Evolutionary conservation across 2,113 vertebrate species (phyloP), one percentile per base, ranked within the genome.

Genomic region (Gymnogyps californianus): DNA sequence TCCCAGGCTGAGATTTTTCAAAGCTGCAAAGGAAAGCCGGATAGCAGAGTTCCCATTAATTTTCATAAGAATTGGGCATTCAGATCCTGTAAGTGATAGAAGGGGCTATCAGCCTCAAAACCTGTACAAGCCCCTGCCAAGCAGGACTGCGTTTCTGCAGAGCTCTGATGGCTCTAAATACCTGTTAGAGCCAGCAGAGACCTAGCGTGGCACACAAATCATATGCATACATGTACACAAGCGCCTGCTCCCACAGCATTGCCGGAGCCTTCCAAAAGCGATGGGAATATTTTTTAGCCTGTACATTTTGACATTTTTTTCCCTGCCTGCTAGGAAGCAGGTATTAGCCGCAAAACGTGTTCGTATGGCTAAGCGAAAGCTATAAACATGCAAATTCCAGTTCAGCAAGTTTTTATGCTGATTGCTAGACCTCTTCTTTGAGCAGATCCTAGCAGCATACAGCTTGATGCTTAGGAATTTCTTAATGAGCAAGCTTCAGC

Each of bases 171-270:
- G 57, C 71, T 78, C 66, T 29, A n/a, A 38, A 16, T 4, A 76
- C 59, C 81, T 8, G 49, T 36, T 10, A 46, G 77, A 62, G 32
- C 65, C 69, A 36, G 80, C 51, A 25, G 54, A 87, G 80, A 16
- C 26, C 49, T 31, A 3, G 11, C 2, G 4, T 12, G 44, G 28
- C 64, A 38, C 52, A 25, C 34, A 54, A 54, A 16, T 64, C 29
- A 0, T 8, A 3, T 12, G 47, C n/a, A 29, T 5, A 18, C 28
- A 11, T 0, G 1, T 6, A 17, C 69, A 7, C 59, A 16, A 13
- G 13, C 3, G 1, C 46, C 81, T 34, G 38, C 72, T 49, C 78
- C 7, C 3, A 7, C 54, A 28, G 42, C 16, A 1, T 29, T 18
- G 17, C 44, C 2, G 0, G 38, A 83, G 40, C 86, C 31, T 47